These are phyloP conservation scores for Trididemnum nubilum DNA, from an alignment of 23 tunicate species.

Conservation along the genomic window DNA sequence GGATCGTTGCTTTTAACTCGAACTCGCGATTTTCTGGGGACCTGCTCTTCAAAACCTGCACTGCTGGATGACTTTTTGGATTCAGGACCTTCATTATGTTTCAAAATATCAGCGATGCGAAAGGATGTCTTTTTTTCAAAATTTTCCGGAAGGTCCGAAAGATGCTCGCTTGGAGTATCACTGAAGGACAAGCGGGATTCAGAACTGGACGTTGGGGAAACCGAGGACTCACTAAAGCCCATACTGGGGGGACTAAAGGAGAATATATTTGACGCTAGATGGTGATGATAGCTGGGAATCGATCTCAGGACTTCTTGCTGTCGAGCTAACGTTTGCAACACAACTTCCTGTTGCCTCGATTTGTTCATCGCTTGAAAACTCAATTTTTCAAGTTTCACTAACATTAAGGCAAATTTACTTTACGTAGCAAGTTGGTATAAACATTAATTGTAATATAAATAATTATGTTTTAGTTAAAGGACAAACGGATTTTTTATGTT, in stretches of 20 bases:
- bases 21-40: not conserved
- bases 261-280: not conserved
- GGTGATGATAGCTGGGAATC: not conserved
- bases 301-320: not conserved
- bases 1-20: not conserved
- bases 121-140: constrained; percentile 17
- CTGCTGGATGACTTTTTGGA: not conserved
- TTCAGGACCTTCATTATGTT: not conserved
- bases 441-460: no score
- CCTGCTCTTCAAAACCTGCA: not conserved
- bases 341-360: not conserved
- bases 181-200: not conserved
- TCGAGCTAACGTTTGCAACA: not conserved
- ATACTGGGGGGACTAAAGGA: not conserved
- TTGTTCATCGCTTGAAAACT: not conserved
- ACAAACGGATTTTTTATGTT: no score
- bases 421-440: no score
- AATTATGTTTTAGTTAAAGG: no score
- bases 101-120: constrained; percentile 33
- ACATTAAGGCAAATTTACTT: no score
- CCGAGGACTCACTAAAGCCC: constrained; percentile 2
- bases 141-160: not conserved
- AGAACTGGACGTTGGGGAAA: constrained; percentile 1
- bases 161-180: not conserved
- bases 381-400: no score